phyloP scores from a whole-genome alignment of 2,113 vertebrate genomes.

The Anolis carolinensis region DNA sequence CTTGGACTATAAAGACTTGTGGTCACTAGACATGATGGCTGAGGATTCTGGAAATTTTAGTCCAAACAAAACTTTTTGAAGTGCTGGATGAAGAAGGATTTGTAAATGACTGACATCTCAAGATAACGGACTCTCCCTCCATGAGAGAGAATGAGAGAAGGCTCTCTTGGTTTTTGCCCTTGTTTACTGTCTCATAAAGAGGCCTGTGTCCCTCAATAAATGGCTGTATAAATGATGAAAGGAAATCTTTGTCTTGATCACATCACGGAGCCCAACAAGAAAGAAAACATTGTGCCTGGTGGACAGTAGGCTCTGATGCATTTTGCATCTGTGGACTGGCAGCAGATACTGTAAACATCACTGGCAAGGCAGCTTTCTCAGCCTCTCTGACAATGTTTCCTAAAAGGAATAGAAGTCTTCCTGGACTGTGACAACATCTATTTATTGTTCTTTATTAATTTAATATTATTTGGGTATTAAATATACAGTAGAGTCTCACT shows the following conservation, averaged over 20 bases:
- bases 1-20: no score
- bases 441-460: not conserved
- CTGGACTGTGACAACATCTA: constrained; percentile 26
- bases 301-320: not conserved
- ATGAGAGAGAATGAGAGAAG: not conserved
- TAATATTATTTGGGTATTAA: not conserved
- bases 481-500: no score
- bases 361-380: fast-evolving
- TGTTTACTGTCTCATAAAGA: constrained; percentile 9
- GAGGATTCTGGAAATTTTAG: no score
- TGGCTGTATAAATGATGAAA: constrained; percentile 3
- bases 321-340: constrained; percentile 23
- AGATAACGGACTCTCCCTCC: not conserved
- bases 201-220: not conserved
- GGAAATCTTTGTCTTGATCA: not conserved
- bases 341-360: not conserved
- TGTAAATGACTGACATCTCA: no score
- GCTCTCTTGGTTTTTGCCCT: not conserved
- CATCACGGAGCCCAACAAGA: not conserved
- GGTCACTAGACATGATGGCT: no score
- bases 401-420: constrained; percentile 41
- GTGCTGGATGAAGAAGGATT: no score
- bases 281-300: constrained; percentile 26
- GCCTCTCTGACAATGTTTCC: constrained; percentile 24
- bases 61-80: no score